Evolutionary conservation across 2,888 invertebrate genomes (phyloP), one percentile per base, ranked within the genome.

Genomic region (Cantharis nigra): DNA sequence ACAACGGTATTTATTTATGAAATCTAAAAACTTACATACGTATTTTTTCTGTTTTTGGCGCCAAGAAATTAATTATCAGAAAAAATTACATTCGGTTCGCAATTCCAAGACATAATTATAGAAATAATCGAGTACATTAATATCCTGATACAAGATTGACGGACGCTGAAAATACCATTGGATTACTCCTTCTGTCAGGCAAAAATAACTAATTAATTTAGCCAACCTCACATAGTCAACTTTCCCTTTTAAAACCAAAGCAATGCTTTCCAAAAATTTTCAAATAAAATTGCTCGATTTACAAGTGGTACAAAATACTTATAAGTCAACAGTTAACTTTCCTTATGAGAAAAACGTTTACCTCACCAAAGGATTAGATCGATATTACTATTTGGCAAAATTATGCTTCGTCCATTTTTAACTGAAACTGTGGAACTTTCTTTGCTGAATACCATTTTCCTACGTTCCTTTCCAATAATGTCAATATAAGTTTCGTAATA

Each of bases 1-100:
- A 76, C 76, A 76, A 79, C 79, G 79, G 79, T 79, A 76, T 71
- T 71, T 73, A 71, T 77, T 79, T 77, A 76, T 76, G 64, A 77
- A 79, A 78, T 72, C 33, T 73, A 70, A 30, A 26, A n/a, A 23
- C 69, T 63, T 70, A 69, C 63, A 65, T 20, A 26, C 30, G 33
- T 72, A 16, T 72, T 76, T 76, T 72, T 72, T 70, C 72, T 72
- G 49, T 76, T 72, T 72, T 76, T 73, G 72, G 72, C 72, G 76
- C 72, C 76, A 76, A 49, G 63, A 76, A 72, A 69, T 76, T 72
- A 76, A 76, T 76, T 69, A 72, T 67, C 70, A 16, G 70, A 74
- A 74, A 62, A 70, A 63, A 74, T 16, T 28, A 26, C 28, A 33
- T 69, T 69, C 18, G 28, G 26, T 62, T 72, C 62, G 69, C 20